phyloP scores from a whole-genome alignment of 92 coral and sea anemone species.

The Pocillopora grandis region DNA sequence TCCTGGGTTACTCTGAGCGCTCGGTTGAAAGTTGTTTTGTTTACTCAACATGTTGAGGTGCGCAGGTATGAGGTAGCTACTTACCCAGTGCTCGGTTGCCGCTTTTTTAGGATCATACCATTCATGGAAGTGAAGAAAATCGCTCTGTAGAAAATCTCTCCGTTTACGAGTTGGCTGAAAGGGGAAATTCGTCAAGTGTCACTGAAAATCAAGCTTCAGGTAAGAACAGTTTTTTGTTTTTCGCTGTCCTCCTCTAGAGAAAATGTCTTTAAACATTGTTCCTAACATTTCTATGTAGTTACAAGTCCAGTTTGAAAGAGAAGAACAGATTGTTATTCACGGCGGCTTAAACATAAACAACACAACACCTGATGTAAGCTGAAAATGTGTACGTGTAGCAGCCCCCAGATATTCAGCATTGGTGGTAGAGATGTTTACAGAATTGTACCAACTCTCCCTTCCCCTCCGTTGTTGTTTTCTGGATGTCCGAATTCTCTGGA shows the following conservation, averaged over 20 bases:
- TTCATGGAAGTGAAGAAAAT: slow-evolving; percentile 24
- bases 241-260: not conserved
- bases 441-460: not conserved
- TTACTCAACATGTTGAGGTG: not conserved
- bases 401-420: not conserved
- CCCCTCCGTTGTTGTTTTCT: not conserved
- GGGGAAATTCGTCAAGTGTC: not conserved
- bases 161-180: slow-evolving; percentile 30
- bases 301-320: slow-evolving; percentile 20
- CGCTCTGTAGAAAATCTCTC: slow-evolving; percentile 11
- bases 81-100: not conserved
- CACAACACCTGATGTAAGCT: not conserved
- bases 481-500: slow-evolving; percentile 3
- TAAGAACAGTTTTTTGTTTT: not conserved
- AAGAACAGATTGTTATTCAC: slow-evolving; percentile 18
- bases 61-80: not conserved
- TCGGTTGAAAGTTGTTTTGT: too few relatives aligned
- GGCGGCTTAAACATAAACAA: not conserved
- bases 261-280: too few relatives aligned
- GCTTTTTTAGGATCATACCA: slow-evolving; percentile 10
- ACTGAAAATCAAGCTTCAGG: slow-evolving; percentile 7
- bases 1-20: too few relatives aligned
- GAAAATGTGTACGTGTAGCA: slow-evolving; percentile 20
- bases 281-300: not conserved
- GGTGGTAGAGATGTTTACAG: not conserved